Evolutionary conservation across 2,113 vertebrate species (phyloP), one percentile per base, ranked within the genome.

Genomic region (Cariama cristata): DNA sequence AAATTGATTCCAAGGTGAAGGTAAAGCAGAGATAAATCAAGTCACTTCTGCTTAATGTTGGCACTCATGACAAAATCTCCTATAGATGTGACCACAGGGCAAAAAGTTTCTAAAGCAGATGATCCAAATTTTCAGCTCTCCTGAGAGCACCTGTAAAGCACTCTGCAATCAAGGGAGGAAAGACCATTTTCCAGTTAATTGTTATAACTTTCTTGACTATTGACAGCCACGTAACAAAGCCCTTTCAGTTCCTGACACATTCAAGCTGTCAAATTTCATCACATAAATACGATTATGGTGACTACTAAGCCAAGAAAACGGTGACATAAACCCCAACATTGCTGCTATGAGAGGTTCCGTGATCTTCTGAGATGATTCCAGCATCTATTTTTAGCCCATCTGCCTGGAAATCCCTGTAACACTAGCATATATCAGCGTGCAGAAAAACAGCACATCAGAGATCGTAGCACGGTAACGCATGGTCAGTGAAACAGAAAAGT

Each of bases 1-100:
- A n/a, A 62, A 75, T 8, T n/a, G 19, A 75, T n/a, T 40, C 15
- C 14, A 47, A 40, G 24, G 38, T 44, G 19, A 40, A 42, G 2
- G 5, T 14, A 58, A 63, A 40, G 45, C 21, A 35, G 32, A 62
- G 12, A n/a, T 5, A 74, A 49, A 86, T 68, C 14, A 30, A 45
- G 38, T 33, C 3, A 2, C 6, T 53, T 47, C 42, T 55, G 32
- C 15, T 44, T 15, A 8, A 26, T 0, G 5, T 5, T 38, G 44
- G 35, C 16, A 1, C 56, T 74, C 18, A 6, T 0, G 1, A n/a
- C 32, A 55, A 44, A 56, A 38, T 33, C 40, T 16, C 35, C 67
- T 38, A 14, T 0, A 30, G 74, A 27, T 4, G 30, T 23, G 16
- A 35, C 23, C 4, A 9, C 0, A 8, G 24, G 47, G 32, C 27